Conservation (phyloP, 2,888 invertebrate genomes). For the Teleiodes luculella region DNA sequence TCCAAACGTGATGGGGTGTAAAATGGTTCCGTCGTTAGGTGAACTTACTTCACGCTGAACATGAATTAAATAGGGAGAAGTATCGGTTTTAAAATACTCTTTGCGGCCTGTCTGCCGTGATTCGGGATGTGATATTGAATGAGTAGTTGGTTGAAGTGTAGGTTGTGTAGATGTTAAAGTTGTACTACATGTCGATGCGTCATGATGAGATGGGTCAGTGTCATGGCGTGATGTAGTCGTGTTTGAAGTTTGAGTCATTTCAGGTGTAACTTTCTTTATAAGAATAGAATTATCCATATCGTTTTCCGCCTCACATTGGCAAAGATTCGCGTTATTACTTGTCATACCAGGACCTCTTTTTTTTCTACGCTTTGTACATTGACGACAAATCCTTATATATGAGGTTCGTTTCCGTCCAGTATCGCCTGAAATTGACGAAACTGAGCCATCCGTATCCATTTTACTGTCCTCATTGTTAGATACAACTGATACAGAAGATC, state of each 20-base stretch:
- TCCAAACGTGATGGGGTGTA: not conserved
- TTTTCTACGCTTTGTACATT: not conserved
- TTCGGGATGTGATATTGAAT: not conserved
- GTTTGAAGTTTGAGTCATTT: too few relatives aligned
- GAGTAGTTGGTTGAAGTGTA: not conserved
- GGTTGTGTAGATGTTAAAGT: too few relatives aligned
- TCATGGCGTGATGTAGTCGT: too few relatives aligned
- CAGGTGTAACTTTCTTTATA: not conserved
- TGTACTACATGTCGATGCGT: too few relatives aligned
- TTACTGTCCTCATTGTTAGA: not conserved
- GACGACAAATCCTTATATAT: not conserved
- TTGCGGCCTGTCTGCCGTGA: not conserved
- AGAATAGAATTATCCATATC: not conserved
- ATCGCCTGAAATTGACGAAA: not conserved
- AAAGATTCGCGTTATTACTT: not conserved
- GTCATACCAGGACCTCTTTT: not conserved
- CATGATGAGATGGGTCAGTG: too few relatives aligned
- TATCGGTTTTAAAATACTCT: not conserved
- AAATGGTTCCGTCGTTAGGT: not conserved
- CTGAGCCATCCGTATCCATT: not conserved
- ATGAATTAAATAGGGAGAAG: not conserved
- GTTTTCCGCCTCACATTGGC: not conserved
- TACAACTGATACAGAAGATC: slow-evolving; percentile 8
- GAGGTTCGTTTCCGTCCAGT: not conserved
- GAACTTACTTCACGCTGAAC: not conserved